phyloP scores from a whole-genome alignment of 2,888 invertebrate species.

The Polia nebulosa region DNA sequence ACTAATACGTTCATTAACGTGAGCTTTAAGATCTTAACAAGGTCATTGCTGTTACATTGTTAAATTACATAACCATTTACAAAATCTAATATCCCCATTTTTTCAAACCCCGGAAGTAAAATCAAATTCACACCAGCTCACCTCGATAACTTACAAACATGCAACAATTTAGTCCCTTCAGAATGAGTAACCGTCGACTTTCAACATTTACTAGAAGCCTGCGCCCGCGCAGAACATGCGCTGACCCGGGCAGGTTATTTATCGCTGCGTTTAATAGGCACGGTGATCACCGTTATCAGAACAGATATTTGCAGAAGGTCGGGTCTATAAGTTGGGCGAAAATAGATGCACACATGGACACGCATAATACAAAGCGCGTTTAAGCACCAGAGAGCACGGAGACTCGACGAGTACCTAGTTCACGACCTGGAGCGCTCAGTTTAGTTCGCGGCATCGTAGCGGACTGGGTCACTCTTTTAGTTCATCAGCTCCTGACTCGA shows the following conservation, averaged over 20 bases:
- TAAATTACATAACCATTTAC: not conserved
- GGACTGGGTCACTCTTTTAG: too few species aligned
- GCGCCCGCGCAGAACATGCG: conserved; percentile 61
- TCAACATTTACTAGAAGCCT: conserved; percentile 65
- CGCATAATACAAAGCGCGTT: too few species aligned
- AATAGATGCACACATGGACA: not conserved
- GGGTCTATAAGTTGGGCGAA: not conserved
- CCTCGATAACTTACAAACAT: conserved; percentile 47
- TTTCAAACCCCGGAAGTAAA: conserved; percentile 13
- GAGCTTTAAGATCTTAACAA: not conserved
- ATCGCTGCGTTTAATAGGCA: conserved; percentile 64
- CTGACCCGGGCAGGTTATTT: conserved; percentile 66
- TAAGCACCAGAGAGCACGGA: too few species aligned
- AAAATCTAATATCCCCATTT: not conserved
- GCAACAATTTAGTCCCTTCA: conserved; percentile 62
- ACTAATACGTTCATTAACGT: not conserved
- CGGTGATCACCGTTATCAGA: conserved; percentile 57
- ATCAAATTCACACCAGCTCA: conserved; percentile 21
- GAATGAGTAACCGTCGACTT: conserved; percentile 60
- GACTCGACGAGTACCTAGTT: too few species aligned
- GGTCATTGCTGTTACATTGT: not conserved
- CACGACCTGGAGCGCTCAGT: too few species aligned
- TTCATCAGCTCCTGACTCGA: too few species aligned
- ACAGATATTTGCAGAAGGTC: conserved; percentile 20
- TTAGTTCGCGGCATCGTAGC: too few species aligned